Evolutionary conservation across 2,113 vertebrate species (phyloP).

Genomic region (Pelodiscus sinensis): DNA sequence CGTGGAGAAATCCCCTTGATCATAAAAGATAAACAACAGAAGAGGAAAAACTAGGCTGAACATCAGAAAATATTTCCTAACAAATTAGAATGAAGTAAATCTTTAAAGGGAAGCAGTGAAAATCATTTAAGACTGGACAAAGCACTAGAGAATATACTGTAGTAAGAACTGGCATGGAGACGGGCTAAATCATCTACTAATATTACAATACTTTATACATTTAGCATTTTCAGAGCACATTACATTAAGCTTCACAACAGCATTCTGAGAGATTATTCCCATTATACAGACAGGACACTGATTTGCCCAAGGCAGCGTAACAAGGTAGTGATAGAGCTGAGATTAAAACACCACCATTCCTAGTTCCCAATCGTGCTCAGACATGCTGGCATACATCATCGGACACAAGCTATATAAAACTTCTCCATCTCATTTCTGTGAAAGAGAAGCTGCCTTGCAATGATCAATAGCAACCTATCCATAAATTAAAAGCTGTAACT

Average conservation of each 20-base stretch:
- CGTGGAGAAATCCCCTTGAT: neutral
- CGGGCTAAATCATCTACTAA: neutral
- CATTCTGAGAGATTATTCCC: neutral
- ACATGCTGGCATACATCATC: neutral
- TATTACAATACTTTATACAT: neutral
- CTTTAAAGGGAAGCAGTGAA: fast-evolving
- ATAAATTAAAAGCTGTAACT: neutral
- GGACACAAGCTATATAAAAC: neutral
- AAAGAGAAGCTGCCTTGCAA: neutral
- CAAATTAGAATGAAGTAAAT: neutral
- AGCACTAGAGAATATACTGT: neutral
- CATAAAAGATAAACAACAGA: neutral
- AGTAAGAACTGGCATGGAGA: neutral
- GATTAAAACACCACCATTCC: neutral
- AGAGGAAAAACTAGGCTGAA: neutral
- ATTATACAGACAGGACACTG: fast-evolving
- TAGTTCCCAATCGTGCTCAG: neutral
- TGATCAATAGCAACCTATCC: neutral
- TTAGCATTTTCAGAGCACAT: neutral
- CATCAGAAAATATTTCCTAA: neutral
- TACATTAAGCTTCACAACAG: neutral
- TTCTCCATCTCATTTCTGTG: neutral
- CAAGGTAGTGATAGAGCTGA: neutral
- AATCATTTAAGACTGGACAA: neutral
- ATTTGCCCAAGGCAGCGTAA: neutral